Conservation (phyloP, 1,140 invertebrate species). For the Amphibalanus amphitrite region DNA sequence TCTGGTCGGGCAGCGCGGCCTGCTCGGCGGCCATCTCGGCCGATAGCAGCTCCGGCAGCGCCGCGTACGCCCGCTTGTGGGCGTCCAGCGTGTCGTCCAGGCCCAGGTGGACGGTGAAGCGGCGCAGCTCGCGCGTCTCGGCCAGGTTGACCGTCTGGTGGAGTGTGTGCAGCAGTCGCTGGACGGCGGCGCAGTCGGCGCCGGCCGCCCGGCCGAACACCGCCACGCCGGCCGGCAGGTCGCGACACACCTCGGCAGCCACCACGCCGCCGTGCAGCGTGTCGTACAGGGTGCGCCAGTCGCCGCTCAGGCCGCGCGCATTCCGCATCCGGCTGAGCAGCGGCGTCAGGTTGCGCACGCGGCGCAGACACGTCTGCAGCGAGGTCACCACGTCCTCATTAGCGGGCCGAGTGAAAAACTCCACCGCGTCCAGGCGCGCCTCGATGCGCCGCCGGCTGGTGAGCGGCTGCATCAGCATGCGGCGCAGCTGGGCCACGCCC, state of each 20-base stretch:
- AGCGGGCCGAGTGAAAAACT: neutral
- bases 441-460: neutral
- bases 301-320: neutral
- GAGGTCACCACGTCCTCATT: neutral
- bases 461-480: neutral
- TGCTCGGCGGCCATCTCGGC: neutral
- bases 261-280: neutral
- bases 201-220: neutral
- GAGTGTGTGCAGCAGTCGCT: neutral
- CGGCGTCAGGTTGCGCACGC: neutral
- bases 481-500: neutral
- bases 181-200: neutral
- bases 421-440: neutral
- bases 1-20: neutral
- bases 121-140: neutral
- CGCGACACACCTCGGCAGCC: neutral
- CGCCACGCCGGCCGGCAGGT: neutral
- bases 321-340: neutral
- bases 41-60: neutral
- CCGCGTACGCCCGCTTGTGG: neutral
- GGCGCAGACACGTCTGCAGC: neutral
- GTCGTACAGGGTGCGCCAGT: neutral
- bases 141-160: neutral
- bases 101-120: neutral
- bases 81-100: neutral